A percentile compares a stretch with the other conserved stretches of the same genome.
Evolutionary conservation across 1,140 invertebrate species (phyloP).

Genomic region (Heliconius melpomene): DNA sequence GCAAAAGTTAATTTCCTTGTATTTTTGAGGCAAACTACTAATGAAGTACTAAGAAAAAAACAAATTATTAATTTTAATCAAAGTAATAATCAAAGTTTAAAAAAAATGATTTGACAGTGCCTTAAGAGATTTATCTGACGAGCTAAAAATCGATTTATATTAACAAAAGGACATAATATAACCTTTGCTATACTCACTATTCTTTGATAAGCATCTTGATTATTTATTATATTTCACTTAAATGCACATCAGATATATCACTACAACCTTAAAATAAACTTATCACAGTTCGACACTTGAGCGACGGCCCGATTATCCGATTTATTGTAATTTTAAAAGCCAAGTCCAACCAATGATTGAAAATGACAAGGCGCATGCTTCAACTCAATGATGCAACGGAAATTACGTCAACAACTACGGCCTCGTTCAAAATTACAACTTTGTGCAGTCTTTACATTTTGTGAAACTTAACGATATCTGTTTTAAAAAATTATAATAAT

Average conservation of each 20-base stretch:
- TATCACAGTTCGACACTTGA: conserved; percentile 77
- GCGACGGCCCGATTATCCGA: conserved; percentile 72
- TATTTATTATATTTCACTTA: conserved; percentile 72
- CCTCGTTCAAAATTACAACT: conserved; percentile 48
- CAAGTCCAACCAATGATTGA: conserved; percentile 74
- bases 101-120: conserved; percentile 18
- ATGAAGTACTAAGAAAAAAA: not conserved
- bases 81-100: not conserved
- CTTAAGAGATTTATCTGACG: conserved; percentile 43
- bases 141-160: conserved; percentile 75
- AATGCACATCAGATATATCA: conserved; percentile 77
- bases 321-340: conserved; percentile 76
- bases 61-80: not conserved
- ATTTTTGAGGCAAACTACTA: not conserved
- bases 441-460: not conserved
- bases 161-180: conserved; percentile 60
- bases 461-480: not conserved
- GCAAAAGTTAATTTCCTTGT: not conserved
- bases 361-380: conserved; percentile 81
- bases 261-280: conserved; percentile 71
- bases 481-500: too few relatives aligned
- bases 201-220: conserved; percentile 78
- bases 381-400: conserved; percentile 74
- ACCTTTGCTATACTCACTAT: conserved; percentile 75
- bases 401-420: conserved; percentile 69